Conservation (phyloP, 2,113 vertebrate species). For the Saccopteryx leptura region DNA sequence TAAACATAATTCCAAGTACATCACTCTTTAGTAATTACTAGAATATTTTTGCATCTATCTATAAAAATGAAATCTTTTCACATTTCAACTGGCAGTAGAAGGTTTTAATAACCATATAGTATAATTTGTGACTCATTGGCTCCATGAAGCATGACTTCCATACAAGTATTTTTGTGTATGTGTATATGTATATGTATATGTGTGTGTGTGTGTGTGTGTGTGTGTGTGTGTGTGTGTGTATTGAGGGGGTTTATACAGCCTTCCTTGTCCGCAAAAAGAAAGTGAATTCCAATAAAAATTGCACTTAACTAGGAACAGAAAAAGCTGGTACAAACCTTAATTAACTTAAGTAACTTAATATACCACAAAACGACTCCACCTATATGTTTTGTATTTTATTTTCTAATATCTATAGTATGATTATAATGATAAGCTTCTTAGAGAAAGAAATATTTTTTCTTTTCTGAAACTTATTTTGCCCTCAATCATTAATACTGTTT, state of each 20-base stretch:
- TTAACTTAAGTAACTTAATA: conserved; percentile 34
- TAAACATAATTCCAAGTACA: not conserved
- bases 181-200: not conserved
- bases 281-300: not conserved
- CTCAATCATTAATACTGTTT: conserved; percentile 60
- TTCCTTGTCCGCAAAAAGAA: not conserved
- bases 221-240: not conserved
- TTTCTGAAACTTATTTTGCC: conserved; percentile 65
- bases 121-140: not conserved
- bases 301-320: conserved; percentile 47
- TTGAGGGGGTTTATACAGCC: not conserved
- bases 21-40: not conserved
- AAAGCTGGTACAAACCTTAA: not conserved
- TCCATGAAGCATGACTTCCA: not conserved
- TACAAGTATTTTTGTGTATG: not conserved
- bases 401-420: conserved; percentile 47
- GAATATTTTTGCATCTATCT: not conserved
- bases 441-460: conserved; percentile 63
- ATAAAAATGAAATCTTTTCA: conserved; percentile 20
- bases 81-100: not conserved
- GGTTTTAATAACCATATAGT: not conserved
- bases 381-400: conserved; percentile 35
- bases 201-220: not conserved
- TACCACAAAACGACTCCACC: conserved; percentile 51
- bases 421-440: conserved; percentile 62